Conservation (phyloP, 2,888 invertebrate species). For the Adelognathus sp. region DNA sequence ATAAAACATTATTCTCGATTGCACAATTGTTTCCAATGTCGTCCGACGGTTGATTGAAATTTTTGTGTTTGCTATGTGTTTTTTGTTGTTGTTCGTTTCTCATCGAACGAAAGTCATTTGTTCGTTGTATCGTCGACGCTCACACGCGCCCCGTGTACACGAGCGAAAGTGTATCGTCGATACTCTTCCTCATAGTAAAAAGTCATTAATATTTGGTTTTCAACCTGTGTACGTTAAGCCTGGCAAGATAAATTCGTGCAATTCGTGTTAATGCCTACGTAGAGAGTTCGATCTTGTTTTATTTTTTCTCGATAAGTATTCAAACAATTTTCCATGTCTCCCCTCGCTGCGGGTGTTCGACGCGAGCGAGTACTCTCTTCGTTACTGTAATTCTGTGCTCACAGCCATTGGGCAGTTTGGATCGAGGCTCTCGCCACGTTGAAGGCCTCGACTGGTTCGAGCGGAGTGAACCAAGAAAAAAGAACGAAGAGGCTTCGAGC, state of each 20-base stretch:
- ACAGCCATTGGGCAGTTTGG: constrained; percentile 53
- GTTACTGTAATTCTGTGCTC: constrained; percentile 22
- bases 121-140: neutral
- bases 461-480: neutral
- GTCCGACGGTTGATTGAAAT: too few relatives aligned
- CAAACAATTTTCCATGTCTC: neutral
- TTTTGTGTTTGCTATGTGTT: too few relatives aligned
- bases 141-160: neutral
- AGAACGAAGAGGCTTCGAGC: neutral
- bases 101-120: neutral
- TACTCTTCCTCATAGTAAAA: constrained; percentile 42
- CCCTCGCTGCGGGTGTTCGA: neutral
- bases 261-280: constrained; percentile 39
- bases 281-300: constrained; percentile 1
- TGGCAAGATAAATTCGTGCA: constrained; percentile 71
- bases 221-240: constrained; percentile 60
- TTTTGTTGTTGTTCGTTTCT: neutral
- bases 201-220: constrained; percentile 61
- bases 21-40: neutral
- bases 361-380: constrained; percentile 7
- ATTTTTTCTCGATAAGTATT: neutral
- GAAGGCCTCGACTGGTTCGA: constrained; percentile 44
- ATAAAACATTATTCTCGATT: constrained; percentile 6
- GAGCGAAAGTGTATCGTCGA: neutral
- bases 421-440: constrained; percentile 10